These are phyloP conservation scores for Heliconius charithonia DNA, from an alignment of 2,888 invertebrate species.

Conservation along the genomic window DNA sequence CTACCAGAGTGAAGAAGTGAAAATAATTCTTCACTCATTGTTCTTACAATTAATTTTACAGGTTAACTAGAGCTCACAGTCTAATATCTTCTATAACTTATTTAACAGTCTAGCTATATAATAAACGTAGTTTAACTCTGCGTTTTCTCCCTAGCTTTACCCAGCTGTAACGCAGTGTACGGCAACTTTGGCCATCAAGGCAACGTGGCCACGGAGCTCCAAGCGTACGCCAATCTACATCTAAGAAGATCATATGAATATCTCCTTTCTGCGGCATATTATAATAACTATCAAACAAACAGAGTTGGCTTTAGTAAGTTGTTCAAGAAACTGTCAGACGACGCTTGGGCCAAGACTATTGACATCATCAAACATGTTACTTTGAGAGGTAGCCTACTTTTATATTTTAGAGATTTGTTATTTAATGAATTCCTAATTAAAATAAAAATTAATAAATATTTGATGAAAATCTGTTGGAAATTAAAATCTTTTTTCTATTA, in stretches of 20 bases:
- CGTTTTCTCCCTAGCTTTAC: conserved; percentile 61
- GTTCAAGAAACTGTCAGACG: conserved; percentile 89
- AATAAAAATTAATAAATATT: no score
- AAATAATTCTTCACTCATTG: no score
- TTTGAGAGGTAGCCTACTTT: conserved; percentile 83
- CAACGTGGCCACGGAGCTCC: conserved; percentile 69
- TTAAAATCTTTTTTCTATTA: no score
- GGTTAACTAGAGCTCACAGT: background rate
- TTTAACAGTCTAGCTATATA: background rate
- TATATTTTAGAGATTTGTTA: background rate
- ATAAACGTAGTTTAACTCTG: background rate
- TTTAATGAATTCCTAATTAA: no score
- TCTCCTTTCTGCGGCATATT: conserved; percentile 89
- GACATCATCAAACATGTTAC: conserved; percentile 90
- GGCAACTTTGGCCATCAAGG: conserved; percentile 83
- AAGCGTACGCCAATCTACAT: conserved; percentile 85
- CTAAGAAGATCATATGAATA: conserved; percentile 90
- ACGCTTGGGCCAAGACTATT: conserved; percentile 88
- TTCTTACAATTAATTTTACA: no score
- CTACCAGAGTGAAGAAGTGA: no score
- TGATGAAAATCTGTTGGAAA: no score
- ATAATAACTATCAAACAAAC: conserved; percentile 89
- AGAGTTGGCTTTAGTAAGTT: conserved; percentile 90
- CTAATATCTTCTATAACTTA: background rate
- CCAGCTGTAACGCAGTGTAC: conserved; percentile 86